Conservation (phyloP, 2,888 invertebrate genomes). For the Napeogenes sylphis region DNA sequence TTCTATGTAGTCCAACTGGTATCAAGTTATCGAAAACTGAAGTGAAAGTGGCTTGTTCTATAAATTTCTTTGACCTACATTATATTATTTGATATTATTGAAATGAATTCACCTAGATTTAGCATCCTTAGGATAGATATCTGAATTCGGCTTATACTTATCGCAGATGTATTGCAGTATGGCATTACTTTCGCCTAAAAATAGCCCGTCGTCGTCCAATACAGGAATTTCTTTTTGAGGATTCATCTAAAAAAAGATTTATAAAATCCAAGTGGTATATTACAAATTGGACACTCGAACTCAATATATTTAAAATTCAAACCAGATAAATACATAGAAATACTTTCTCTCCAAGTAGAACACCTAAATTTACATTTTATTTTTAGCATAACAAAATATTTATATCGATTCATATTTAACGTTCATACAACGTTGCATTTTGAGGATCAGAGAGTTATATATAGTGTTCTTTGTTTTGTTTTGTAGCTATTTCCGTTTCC, state of each 20-base stretch:
- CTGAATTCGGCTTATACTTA: slow-evolving; percentile 81
- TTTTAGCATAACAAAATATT: neutral
- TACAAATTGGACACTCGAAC: no score
- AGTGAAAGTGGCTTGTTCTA: no score
- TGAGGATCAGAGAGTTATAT: neutral
- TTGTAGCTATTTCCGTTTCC: neutral
- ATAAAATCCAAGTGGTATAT: no score
- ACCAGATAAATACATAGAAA: neutral
- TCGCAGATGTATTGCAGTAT: slow-evolving; percentile 86
- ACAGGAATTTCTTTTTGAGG: slow-evolving; percentile 89
- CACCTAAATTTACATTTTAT: neutral
- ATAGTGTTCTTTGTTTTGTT: neutral
- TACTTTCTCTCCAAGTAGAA: neutral
- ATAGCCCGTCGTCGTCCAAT: slow-evolving; percentile 87
- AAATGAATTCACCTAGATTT: slow-evolving; percentile 59
- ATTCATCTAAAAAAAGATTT: slow-evolving; percentile 76
- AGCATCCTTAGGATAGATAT: slow-evolving; percentile 84
- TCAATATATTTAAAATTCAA: no score
- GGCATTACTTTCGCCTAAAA: slow-evolving; percentile 85
- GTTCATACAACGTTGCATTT: neutral
- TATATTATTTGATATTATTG: neutral
- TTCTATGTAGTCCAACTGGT: no score
- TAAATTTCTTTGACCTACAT: no score
- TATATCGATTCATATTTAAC: neutral
- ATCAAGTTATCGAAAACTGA: no score